Percentiles rank a stretch among this genome's conserved stretches.
phyloP scores from a whole-genome alignment of 2,113 vertebrate species.

The Rhinoderma darwinii region DNA sequence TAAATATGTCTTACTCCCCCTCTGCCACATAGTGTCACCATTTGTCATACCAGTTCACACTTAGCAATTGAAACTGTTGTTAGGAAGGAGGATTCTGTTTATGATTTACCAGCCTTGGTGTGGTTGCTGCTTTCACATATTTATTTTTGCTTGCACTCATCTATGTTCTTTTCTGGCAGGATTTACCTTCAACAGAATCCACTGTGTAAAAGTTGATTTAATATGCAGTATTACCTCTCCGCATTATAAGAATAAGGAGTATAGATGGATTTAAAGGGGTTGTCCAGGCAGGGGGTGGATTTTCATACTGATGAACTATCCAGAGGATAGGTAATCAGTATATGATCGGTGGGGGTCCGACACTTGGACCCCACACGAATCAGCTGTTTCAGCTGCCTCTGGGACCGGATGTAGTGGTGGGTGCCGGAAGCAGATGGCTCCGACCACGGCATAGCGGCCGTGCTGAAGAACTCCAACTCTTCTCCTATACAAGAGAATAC shows the following conservation, averaged over 20 bases:
- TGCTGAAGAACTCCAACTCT: too few species aligned
- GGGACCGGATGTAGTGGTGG: too few species aligned
- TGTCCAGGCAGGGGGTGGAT: too few species aligned
- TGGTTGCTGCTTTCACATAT: neutral
- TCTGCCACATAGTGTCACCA: conserved; percentile 65
- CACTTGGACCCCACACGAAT: too few species aligned
- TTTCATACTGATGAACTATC: too few species aligned
- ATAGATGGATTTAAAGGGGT: conserved; percentile 4
- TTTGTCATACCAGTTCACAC: conserved; percentile 60
- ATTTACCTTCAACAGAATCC: conserved; percentile 27
- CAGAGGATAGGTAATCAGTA: too few species aligned
- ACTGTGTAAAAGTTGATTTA: conserved; percentile 31
- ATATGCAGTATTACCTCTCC: neutral
- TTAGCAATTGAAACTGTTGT: conserved; percentile 46
- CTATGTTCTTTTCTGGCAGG: conserved; percentile 24
- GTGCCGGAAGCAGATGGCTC: too few species aligned
- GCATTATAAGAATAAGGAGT: neutral
- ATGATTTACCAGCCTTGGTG: conserved; percentile 28
- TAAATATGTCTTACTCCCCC: conserved; percentile 58
- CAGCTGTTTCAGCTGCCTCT: too few species aligned
- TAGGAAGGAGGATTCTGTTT: conserved; percentile 25
- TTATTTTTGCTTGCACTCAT: conserved; percentile 18
- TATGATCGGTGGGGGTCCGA: too few species aligned
- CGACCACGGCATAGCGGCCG: too few species aligned
- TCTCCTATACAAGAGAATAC: too few species aligned